Percentiles rank a stretch among this genome's conserved stretches.
phyloP scores from a whole-genome alignment of 2,113 vertebrate genomes.

The Oenanthe oenanthe region DNA sequence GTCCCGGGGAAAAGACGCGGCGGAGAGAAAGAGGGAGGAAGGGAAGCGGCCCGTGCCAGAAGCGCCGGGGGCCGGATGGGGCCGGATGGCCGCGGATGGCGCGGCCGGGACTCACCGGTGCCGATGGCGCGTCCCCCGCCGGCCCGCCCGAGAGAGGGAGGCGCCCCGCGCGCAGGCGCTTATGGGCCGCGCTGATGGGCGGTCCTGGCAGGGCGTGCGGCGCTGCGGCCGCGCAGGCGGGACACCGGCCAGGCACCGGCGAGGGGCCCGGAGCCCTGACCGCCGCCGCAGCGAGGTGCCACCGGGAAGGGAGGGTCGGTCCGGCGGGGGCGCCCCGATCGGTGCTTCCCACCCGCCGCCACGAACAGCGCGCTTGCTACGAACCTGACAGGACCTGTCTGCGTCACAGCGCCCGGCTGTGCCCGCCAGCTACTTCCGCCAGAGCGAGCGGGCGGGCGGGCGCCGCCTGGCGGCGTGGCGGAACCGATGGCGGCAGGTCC shows the following conservation, averaged over 20 bases:
- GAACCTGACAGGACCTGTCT: neutral
- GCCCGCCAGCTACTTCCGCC: neutral
- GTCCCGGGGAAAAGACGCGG: too few relatives aligned
- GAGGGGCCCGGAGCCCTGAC: too few relatives aligned
- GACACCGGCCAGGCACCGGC: too few relatives aligned
- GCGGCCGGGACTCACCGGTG: neutral
- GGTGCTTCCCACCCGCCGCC: neutral
- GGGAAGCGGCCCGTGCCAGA: neutral
- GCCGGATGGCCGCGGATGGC: neutral
- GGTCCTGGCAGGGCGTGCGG: neutral
- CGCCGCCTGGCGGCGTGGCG: neutral
- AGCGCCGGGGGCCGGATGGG: neutral
- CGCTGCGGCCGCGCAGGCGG: fast-evolving
- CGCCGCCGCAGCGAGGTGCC: too few relatives aligned
- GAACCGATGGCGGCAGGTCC: neutral
- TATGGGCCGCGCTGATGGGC: neutral
- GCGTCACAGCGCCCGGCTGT: too few relatives aligned
- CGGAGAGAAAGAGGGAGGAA: neutral
- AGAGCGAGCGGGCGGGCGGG: neutral
- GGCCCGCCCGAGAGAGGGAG: neutral
- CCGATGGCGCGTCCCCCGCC: neutral
- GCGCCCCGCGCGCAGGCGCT: fast-evolving
- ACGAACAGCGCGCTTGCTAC: neutral
- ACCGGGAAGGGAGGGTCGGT: too few relatives aligned
- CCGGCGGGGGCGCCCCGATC: neutral